phyloP scores from a whole-genome alignment of 2,113 vertebrate genomes.

The Salvelinus fontinalis region DNA sequence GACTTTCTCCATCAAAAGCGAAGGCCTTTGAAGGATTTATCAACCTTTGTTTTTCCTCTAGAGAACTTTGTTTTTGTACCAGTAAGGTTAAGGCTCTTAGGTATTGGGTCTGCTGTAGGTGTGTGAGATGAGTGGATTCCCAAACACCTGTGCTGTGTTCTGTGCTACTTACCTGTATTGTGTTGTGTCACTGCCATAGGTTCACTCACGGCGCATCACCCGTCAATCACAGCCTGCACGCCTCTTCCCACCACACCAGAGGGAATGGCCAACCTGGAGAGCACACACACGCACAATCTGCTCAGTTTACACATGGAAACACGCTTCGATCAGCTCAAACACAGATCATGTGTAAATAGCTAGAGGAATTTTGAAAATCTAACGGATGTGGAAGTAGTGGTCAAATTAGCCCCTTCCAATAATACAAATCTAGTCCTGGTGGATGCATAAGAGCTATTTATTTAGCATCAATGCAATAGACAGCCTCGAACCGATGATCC shows the following conservation, averaged over 20 bases:
- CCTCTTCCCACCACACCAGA: conserved; percentile 26
- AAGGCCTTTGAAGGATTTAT: background rate
- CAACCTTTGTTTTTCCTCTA: background rate
- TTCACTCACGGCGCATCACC: conserved; percentile 39
- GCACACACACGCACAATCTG: conserved; percentile 5
- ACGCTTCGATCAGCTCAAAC: background rate
- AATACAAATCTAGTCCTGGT: background rate
- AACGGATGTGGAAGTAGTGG: background rate
- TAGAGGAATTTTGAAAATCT: background rate
- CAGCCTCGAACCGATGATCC: background rate
- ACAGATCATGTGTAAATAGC: background rate
- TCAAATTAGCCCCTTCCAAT: conserved; percentile 16
- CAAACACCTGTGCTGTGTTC: background rate
- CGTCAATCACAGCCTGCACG: conserved; percentile 34
- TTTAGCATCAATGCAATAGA: conserved; percentile 19
- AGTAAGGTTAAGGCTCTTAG: no score
- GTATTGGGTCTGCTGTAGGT: background rate
- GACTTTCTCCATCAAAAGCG: background rate
- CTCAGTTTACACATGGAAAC: no score
- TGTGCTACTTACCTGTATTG: conserved; percentile 50
- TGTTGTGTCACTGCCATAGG: conserved; percentile 65
- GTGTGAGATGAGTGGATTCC: background rate
- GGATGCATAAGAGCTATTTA: conserved; percentile 11
- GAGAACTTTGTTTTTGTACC: no score
- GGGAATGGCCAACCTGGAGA: conserved; percentile 43